These are phyloP conservation scores for Conomelus anceps DNA, from an alignment of 2,888 invertebrate species.

Conservation along the genomic window DNA sequence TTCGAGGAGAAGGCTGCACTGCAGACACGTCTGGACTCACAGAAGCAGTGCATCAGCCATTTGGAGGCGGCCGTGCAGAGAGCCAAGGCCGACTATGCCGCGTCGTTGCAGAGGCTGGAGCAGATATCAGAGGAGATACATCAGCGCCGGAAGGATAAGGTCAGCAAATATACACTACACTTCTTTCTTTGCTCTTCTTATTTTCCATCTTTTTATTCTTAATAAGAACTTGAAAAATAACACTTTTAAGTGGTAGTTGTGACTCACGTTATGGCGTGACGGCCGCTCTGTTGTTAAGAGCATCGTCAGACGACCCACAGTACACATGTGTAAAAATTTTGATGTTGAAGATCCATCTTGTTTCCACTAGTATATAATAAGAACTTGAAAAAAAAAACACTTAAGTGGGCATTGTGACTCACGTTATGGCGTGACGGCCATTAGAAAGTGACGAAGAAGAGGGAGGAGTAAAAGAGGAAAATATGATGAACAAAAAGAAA, in stretches of 20 bases:
- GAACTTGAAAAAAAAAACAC: too few relatives aligned
- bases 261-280: too few relatives aligned
- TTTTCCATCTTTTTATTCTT: not conserved
- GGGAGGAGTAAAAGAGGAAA: too few relatives aligned
- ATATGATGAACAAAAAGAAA: too few relatives aligned
- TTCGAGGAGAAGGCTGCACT: conserved; percentile 85
- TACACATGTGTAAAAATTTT: too few relatives aligned
- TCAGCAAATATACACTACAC: conserved; percentile 36
- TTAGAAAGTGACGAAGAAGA: too few relatives aligned
- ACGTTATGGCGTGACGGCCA: not conserved
- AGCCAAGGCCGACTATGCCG: conserved; percentile 74
- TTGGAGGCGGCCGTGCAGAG: conserved; percentile 71
- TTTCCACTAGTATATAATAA: too few relatives aligned
- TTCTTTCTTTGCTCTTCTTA: not conserved
- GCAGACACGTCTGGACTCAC: conserved; percentile 76
- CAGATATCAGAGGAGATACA: conserved; percentile 90
- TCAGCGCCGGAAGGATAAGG: conserved; percentile 46
- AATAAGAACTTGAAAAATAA: not conserved
- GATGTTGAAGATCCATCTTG: too few relatives aligned
- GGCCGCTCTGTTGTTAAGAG: too few relatives aligned
- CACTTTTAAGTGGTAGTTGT: too few relatives aligned
- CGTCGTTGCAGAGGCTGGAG: conserved; percentile 75
- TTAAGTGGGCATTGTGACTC: too few relatives aligned
- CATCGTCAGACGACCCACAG: too few relatives aligned
- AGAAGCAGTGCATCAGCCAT: conserved; percentile 75